A percentile compares a stretch with the other conserved stretches of the same genome.
phyloP scores from a whole-genome alignment of 2,888 invertebrate species.

The Pseudococcus jackbeardsleyi region DNA sequence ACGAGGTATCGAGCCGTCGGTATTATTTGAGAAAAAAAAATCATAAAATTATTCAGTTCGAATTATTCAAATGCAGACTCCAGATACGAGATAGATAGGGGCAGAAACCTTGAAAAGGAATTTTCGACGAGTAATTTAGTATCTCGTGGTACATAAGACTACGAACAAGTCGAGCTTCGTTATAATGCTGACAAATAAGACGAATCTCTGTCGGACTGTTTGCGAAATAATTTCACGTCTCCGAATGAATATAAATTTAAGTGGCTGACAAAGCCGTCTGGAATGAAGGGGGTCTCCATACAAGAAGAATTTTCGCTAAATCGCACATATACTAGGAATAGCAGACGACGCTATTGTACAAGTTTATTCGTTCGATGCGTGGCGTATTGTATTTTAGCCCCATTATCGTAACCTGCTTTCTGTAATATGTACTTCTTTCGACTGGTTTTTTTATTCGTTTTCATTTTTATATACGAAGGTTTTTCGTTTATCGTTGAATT shows the following conservation, averaged over 20 bases:
- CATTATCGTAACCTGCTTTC: constrained; percentile 44
- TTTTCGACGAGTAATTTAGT: not conserved
- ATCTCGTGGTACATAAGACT: not conserved
- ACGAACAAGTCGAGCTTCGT: not conserved
- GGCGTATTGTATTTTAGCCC: constrained; percentile 23
- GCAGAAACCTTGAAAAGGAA: not conserved
- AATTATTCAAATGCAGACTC: not conserved
- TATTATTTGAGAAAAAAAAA: not conserved
- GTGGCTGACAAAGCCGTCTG: not conserved
- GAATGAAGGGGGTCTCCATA: not conserved
- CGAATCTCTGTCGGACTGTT: not conserved
- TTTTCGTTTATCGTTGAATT: constrained; percentile 35
- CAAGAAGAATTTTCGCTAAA: not conserved
- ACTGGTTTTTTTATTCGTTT: not conserved
- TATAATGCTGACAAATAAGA: constrained; percentile 7
- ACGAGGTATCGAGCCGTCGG: not conserved
- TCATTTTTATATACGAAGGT: not conserved
- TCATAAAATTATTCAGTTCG: not conserved
- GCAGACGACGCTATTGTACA: not conserved
- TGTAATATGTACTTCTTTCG: not conserved
- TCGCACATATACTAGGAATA: not conserved
- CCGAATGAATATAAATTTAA: constrained; percentile 36
- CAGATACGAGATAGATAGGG: no score
- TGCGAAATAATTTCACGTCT: constrained; percentile 46
- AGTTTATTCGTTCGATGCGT: not conserved